phyloP scores from a whole-genome alignment of 64 coral and sea anemone species.

The Porites lutea region DNA sequence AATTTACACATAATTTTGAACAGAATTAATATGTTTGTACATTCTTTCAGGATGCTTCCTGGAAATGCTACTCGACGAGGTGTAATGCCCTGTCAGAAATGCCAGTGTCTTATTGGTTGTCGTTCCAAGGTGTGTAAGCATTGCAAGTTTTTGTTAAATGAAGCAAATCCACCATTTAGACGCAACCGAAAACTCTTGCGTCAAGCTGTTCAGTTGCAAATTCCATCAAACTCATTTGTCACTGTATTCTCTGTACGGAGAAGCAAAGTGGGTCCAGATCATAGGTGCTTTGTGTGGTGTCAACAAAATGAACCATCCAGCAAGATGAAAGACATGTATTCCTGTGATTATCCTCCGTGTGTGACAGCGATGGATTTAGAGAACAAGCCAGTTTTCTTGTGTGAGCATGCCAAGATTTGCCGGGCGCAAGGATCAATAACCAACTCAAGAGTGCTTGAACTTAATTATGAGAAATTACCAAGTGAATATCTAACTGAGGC shows the following conservation, averaged over 20 bases:
- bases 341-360: slow-evolving; percentile 91
- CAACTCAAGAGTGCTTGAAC: slow-evolving; percentile 68
- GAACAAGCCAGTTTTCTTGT: slow-evolving; percentile 58
- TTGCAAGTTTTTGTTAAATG: slow-evolving; percentile 72
- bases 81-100: slow-evolving; percentile 88
- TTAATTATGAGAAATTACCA: slow-evolving; percentile 55
- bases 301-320: slow-evolving; percentile 21
- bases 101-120: slow-evolving; percentile 90
- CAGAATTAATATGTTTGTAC: no score
- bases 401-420: slow-evolving; percentile 92
- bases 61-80: slow-evolving; percentile 93
- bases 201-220: slow-evolving; percentile 77
- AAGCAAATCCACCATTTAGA: slow-evolving; percentile 28
- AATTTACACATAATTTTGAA: no score
- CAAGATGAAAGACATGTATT: slow-evolving; percentile 29
- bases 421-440: background rate
- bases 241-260: slow-evolving; percentile 82
- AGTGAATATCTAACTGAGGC: slow-evolving; percentile 51
- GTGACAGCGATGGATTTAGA: slow-evolving; percentile 83
- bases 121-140: slow-evolving; percentile 93
- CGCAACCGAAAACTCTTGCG: slow-evolving; percentile 12
- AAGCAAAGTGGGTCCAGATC: slow-evolving; percentile 85
- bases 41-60: slow-evolving; percentile 67
- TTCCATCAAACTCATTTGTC: slow-evolving; percentile 55
- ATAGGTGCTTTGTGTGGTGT: slow-evolving; percentile 81